Evolutionary conservation across 2,797 vertebrate genomes (phyloP).

Genomic region (Poecilia wingei): DNA sequence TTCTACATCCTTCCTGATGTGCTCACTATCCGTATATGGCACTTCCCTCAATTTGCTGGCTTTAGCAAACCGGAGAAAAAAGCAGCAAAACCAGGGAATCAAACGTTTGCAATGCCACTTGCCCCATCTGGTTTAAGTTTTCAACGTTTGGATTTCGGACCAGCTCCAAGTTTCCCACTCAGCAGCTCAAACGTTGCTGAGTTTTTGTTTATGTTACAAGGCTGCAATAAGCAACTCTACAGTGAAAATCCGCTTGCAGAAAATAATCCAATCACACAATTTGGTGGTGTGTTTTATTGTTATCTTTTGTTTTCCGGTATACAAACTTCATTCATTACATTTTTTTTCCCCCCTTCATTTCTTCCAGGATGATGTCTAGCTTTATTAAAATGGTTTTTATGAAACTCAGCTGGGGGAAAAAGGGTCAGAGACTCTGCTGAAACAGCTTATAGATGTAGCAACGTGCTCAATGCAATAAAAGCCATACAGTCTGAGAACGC

Average conservation of each 20-base stretch:
- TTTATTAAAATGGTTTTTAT: constrained; percentile 73
- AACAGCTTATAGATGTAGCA: constrained; percentile 55
- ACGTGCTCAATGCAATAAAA: constrained; percentile 39
- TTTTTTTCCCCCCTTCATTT: constrained; percentile 8
- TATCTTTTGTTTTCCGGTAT: constrained; percentile 60
- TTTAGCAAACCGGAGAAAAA: constrained; percentile 46
- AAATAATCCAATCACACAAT: constrained; percentile 71
- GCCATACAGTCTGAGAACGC: constrained; percentile 36
- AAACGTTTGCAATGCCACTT: constrained; percentile 49
- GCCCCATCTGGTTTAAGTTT: constrained; percentile 55
- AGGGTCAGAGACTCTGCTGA: constrained; percentile 46
- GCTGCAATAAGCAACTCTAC: constrained; percentile 58
- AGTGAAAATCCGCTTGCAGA: constrained; percentile 53
- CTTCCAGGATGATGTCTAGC: constrained; percentile 51
- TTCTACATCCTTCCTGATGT: constrained; percentile 51
- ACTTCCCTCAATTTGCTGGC: constrained; percentile 44
- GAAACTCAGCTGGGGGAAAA: constrained; percentile 54
- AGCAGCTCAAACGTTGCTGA: constrained; percentile 55
- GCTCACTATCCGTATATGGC: constrained; percentile 57
- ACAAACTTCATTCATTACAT: constrained; percentile 58
- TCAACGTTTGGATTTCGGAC: constrained; percentile 49
- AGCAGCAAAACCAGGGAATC: constrained; percentile 48
- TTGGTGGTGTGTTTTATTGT: constrained; percentile 63
- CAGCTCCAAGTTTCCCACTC: constrained; percentile 47
- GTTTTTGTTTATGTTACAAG: constrained; percentile 59